phyloP scores from a whole-genome alignment of 2,888 invertebrate genomes.

The Latrodectus hesperus region DNA sequence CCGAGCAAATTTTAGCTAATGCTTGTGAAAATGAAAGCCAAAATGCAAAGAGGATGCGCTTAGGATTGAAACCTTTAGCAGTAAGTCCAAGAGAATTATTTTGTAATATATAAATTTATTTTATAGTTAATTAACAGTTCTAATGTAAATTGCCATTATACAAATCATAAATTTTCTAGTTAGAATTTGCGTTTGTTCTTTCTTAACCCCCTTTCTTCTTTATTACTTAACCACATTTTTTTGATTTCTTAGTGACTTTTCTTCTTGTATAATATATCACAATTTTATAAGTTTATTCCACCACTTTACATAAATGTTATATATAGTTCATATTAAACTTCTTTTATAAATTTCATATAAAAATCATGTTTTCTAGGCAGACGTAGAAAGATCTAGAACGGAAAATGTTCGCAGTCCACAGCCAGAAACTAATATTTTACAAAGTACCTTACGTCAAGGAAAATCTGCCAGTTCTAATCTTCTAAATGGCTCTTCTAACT shows the following conservation, averaged over 20 bases:
- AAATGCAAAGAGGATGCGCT: slow-evolving; percentile 96
- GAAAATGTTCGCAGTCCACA: slow-evolving; percentile 44
- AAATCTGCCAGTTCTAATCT: slow-evolving; percentile 56
- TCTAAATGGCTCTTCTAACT: slow-evolving; percentile 65
- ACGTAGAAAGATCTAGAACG: slow-evolving; percentile 33
- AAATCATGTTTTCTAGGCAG: slow-evolving; percentile 35
- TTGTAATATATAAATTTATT: too few species aligned
- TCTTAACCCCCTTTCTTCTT: too few species aligned
- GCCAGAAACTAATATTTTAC: slow-evolving; percentile 41
- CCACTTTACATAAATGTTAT: neutral
- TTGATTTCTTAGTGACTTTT: too few species aligned
- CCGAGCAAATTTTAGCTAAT: slow-evolving; percentile 94
- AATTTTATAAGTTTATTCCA: neutral
- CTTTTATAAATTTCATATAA: neutral
- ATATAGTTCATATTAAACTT: neutral
- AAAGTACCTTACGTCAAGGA: slow-evolving; percentile 47
- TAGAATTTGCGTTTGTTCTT: too few species aligned
- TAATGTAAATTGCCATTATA: too few species aligned
- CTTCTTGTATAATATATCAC: neutral
- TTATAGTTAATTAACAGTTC: too few species aligned
- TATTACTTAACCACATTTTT: too few species aligned
- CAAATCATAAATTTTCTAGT: too few species aligned
- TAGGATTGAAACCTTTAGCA: slow-evolving; percentile 91
- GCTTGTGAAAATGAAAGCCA: slow-evolving; percentile 98
- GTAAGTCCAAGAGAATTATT: slow-evolving; percentile 18